Evolutionary conservation across 2,797 vertebrate species (phyloP), one percentile per base, ranked within the genome.

Genomic region (Pelodytes ibericus): DNA sequence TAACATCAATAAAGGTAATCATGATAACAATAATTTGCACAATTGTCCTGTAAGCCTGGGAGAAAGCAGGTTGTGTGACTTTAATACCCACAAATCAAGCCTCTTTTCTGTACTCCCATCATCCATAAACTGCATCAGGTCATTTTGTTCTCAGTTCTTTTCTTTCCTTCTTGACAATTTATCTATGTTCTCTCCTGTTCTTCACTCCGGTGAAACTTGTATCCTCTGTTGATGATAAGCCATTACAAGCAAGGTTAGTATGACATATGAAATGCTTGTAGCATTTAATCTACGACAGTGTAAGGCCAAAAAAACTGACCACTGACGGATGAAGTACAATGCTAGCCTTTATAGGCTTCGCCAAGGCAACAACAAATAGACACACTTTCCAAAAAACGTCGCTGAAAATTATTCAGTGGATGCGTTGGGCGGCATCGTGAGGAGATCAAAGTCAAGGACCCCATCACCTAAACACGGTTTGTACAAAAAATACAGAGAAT

Each of bases 191-290:
- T 68, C 60, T 73, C 27, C 56, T 69, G 58, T 68, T 66, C 57
- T 36, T 29, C 30, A 25, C 71, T 51, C 60, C 63, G 53, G 44
- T 73, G 70, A 62, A 39, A 60, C 53, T 60, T 31, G 13, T 24
- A 70, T 76, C 51, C 41, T 44, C 44, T 69, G 71, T 68, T 79
- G 76, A 79, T 73, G 71, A 79, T 62, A 60, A 66, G 51, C 63
- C 71, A 79, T 79, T 73, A 79, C 57, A 63, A 49, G 71, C 71
- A 74, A 79, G 71, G 76, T 79, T 73, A 79, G 39, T 53, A 66
- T 79, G 76, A 79, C 76, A 68, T 53, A 69, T 56, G 44, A 79
- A 73, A 68, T 44, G 63, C 31, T 41, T 56, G 25, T 3, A 68
- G 31, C 63, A 72, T 72, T 78, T 73, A 78, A 53, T 78, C 75